Conservation (phyloP, 2,888 invertebrate species). For the Icerya purchasi region DNA sequence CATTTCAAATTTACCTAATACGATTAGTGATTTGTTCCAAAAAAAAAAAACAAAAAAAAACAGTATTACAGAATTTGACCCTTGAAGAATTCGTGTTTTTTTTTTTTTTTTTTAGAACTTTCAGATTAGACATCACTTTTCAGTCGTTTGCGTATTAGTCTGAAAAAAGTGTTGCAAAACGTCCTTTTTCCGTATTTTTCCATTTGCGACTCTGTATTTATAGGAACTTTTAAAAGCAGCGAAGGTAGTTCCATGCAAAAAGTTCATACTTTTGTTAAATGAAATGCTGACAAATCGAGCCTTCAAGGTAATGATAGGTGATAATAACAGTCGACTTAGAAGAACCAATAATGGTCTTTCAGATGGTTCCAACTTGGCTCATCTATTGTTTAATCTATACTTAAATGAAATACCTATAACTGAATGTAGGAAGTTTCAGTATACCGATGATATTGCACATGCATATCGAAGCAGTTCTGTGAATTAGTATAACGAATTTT, state of each 20-base stretch:
- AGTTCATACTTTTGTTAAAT: background rate
- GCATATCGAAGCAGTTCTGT: background rate
- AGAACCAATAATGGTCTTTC: background rate
- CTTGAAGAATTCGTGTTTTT: too few species aligned
- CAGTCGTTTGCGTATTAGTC: too few species aligned
- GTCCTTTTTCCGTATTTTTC: too few species aligned
- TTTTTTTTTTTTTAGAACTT: too few species aligned
- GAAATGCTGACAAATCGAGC: background rate
- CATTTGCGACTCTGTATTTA: background rate
- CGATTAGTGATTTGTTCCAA: too few species aligned
- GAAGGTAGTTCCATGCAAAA: background rate
- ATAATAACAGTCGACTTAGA: background rate
- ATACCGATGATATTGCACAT: background rate
- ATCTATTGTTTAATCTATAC: background rate
- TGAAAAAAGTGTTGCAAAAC: too few species aligned
- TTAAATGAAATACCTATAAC: background rate
- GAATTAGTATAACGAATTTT: background rate
- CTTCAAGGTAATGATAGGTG: background rate
- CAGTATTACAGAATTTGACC: too few species aligned
- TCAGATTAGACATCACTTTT: too few species aligned
- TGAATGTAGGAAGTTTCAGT: background rate
- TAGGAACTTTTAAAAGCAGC: background rate
- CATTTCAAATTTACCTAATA: too few species aligned
- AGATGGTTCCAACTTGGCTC: background rate
- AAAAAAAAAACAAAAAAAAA: too few species aligned